phyloP scores from a whole-genome alignment of 2,113 vertebrate species.

The Podocnemis expansa region DNA sequence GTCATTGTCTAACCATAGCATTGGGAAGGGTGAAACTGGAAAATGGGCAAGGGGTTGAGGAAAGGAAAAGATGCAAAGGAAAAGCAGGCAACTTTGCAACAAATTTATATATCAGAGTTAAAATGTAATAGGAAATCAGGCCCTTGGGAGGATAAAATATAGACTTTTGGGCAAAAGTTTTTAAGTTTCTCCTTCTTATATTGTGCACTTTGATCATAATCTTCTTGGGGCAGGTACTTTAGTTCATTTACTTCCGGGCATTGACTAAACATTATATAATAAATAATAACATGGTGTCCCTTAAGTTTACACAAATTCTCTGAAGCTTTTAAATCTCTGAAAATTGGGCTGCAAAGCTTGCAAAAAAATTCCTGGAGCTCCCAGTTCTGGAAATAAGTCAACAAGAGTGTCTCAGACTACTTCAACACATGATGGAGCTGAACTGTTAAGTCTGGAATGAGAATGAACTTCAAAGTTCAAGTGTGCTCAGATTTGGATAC shows the following conservation, averaged over 20 bases:
- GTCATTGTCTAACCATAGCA: neutral
- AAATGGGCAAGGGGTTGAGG: neutral
- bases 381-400: neutral
- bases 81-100: neutral
- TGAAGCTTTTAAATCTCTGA: neutral
- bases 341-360: neutral
- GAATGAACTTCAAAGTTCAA: neutral
- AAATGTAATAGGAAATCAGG: neutral
- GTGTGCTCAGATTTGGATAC: neutral
- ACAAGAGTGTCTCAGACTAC: neutral
- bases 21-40: neutral
- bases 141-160: neutral
- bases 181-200: neutral
- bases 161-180: neutral
- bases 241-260: neutral
- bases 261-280: neutral
- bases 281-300: neutral
- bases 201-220: neutral
- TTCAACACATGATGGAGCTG: neutral
- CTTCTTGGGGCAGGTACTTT: neutral
- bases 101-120: neutral
- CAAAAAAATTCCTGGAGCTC: neutral
- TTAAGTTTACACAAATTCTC: neutral
- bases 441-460: neutral
- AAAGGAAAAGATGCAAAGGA: neutral